Evolutionary conservation across 2,113 vertebrate species (phyloP).

Genomic region (Sceloporus tristichus): DNA sequence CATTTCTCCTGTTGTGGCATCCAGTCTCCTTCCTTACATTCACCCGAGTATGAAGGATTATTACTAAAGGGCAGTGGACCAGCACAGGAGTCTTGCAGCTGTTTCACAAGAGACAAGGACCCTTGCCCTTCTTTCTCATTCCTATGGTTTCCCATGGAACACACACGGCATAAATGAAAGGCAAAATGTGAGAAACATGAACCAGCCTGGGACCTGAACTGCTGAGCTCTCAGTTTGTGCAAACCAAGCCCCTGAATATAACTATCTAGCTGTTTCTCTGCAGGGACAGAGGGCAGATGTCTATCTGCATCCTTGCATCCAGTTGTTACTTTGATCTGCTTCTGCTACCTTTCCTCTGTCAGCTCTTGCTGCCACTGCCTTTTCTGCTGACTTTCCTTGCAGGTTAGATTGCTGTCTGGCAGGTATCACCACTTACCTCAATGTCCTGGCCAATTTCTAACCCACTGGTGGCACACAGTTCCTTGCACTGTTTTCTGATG

Average conservation of each 20-base stretch:
- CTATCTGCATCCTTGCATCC: no score
- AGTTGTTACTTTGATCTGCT: no score
- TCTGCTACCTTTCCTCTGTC: no score
- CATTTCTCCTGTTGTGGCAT: conserved; percentile 11
- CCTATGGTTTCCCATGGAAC: conserved; percentile 24
- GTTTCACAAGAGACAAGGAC: not conserved
- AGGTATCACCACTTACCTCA: no score
- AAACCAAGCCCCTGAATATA: not conserved
- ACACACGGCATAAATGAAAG: not conserved
- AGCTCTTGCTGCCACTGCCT: no score
- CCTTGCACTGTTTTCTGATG: no score
- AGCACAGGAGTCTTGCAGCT: conserved; percentile 20
- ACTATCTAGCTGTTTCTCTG: not conserved
- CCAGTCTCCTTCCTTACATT: not conserved
- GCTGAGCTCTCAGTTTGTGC: not conserved
- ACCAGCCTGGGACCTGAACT: not conserved
- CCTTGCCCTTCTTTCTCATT: conserved; percentile 21
- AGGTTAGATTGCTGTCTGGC: no score
- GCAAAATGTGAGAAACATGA: conserved; percentile 10
- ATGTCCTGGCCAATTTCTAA: no score
- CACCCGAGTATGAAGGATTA: not conserved
- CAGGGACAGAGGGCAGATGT: no score
- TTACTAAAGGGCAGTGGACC: conserved; percentile 8
- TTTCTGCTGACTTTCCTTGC: no score
- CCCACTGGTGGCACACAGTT: no score